These are phyloP conservation scores for Actinernus sp. DNA, from an alignment of 92 coral and sea anemone genomes.

Conservation along the genomic window DNA sequence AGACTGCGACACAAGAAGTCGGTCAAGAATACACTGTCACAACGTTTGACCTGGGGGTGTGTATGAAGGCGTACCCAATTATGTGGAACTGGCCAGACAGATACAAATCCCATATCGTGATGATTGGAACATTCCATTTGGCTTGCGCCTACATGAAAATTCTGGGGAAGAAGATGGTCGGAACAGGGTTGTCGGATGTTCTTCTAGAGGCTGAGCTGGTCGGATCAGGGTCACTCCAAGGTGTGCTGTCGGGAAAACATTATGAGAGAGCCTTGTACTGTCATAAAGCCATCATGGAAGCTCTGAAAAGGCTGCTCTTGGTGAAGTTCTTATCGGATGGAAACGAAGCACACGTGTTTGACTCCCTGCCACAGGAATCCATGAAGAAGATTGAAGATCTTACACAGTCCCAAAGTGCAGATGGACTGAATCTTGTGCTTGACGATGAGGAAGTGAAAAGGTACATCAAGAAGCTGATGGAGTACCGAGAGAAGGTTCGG, in stretches of 20 bases:
- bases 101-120: conserved; percentile 44
- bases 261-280: conserved; percentile 54
- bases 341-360: too few relatives aligned
- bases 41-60: conserved; percentile 49
- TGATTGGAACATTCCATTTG: conserved; percentile 65
- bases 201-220: conserved; percentile 64
- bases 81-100: conserved; percentile 61
- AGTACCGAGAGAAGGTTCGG: conserved; percentile 27
- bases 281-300: conserved; percentile 43
- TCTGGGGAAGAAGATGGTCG: conserved; percentile 47
- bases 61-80: conserved; percentile 62
- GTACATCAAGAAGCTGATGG: conserved; percentile 4
- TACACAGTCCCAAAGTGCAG: too few relatives aligned
- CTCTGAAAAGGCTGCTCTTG: conserved; percentile 49
- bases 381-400: too few relatives aligned
- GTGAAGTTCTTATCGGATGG: conserved; percentile 36
- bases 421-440: too few relatives aligned
- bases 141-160: conserved; percentile 50
- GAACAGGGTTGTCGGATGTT: conserved; percentile 54
- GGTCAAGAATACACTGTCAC: conserved; percentile 48
- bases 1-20: conserved; percentile 60
- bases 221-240: conserved; percentile 36
- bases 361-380: too few relatives aligned
- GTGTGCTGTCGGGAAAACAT: conserved; percentile 48
- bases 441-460: too few relatives aligned